Evolutionary conservation across 2,888 invertebrate species (phyloP).

Genomic region (Perizoma affinitatum): DNA sequence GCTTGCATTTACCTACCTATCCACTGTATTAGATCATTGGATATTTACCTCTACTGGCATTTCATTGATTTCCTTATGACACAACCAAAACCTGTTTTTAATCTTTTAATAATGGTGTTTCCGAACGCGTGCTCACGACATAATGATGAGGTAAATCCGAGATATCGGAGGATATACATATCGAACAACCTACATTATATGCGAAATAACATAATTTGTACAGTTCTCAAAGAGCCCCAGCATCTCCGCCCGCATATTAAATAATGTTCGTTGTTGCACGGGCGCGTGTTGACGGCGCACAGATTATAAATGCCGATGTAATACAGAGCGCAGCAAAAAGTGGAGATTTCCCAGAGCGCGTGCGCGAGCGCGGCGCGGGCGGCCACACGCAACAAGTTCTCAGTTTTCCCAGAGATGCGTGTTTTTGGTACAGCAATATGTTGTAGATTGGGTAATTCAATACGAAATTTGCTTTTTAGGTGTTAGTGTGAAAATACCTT

Average conservation of each 20-base stretch:
- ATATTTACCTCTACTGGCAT: no score
- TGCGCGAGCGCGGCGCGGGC: conserved; percentile 9
- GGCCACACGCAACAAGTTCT: not conserved
- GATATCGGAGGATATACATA: conserved; percentile 2
- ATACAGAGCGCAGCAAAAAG: conserved; percentile 22
- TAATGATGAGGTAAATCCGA: conserved; percentile 27
- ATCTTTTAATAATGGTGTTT: conserved; percentile 13
- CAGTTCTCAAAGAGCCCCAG: not conserved
- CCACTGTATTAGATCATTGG: no score
- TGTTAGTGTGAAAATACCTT: no score
- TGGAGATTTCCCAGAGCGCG: conserved; percentile 27
- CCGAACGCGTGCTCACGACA: conserved; percentile 18
- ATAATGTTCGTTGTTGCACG: conserved; percentile 1
- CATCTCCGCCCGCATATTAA: not conserved
- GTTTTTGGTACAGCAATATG: conserved; percentile 3
- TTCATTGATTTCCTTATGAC: no score
- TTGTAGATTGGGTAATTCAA: no score
- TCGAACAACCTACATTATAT: conserved; percentile 5
- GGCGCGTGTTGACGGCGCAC: conserved; percentile 7
- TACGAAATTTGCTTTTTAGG: no score
- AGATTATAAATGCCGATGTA: conserved; percentile 7
- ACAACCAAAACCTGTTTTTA: conserved; percentile 15
- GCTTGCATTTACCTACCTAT: no score
- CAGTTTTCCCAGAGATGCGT: conserved; percentile 16
- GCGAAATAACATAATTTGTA: not conserved